A percentile compares a stretch with the other conserved stretches of the same genome.
These are phyloP conservation scores for Boloria selene DNA, from an alignment of 2,888 invertebrate genomes.

Conservation along the genomic window DNA sequence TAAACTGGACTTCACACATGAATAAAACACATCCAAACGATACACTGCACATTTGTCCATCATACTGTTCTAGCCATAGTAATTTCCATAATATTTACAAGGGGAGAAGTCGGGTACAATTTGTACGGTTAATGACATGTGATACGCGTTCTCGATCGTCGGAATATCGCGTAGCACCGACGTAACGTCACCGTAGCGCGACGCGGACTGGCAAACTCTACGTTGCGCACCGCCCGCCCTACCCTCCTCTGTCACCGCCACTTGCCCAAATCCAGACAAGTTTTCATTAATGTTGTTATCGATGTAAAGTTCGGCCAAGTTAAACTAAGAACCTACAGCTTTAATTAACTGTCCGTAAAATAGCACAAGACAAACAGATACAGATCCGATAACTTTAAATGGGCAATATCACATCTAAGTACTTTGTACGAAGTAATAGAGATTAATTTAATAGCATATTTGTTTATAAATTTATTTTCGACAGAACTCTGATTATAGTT, in stretches of 20 bases:
- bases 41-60: slow-evolving; percentile 57
- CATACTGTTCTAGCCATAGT: slow-evolving; percentile 28
- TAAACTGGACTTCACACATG: slow-evolving; percentile 57
- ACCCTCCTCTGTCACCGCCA: slow-evolving; percentile 65
- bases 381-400: slow-evolving; percentile 53
- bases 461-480: no score
- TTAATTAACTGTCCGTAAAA: slow-evolving; percentile 79
- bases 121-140: slow-evolving; percentile 39
- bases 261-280: slow-evolving; percentile 75
- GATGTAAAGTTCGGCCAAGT: slow-evolving; percentile 74
- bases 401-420: slow-evolving; percentile 32
- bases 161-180: slow-evolving; percentile 50
- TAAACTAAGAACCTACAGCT: slow-evolving; percentile 70
- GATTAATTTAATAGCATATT: slow-evolving; percentile 5
- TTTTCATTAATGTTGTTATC: slow-evolving; percentile 81
- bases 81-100: slow-evolving; percentile 24
- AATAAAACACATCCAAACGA: slow-evolving; percentile 59
- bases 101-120: slow-evolving; percentile 19
- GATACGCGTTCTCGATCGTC: slow-evolving; percentile 55
- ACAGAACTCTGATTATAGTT: no score
- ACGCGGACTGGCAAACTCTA: slow-evolving; percentile 63
- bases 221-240: slow-evolving; percentile 58
- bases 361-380: slow-evolving; percentile 62
- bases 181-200: slow-evolving; percentile 63
- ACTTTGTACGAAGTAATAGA: slow-evolving; percentile 1